Conservation (phyloP, 2,113 vertebrate genomes). For the Cathartes aura region DNA sequence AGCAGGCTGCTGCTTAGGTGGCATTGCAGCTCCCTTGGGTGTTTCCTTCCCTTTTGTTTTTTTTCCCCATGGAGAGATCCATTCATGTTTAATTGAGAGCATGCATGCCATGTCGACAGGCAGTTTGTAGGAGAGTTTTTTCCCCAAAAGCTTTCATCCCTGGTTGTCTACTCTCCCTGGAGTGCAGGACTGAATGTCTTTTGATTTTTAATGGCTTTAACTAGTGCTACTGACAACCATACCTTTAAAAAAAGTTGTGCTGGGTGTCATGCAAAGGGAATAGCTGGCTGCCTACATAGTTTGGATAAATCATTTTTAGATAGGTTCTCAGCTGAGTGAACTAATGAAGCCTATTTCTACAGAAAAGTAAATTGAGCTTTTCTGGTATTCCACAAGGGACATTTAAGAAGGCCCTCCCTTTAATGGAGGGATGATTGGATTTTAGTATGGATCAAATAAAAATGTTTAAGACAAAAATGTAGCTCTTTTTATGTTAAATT, state of each 20-base stretch:
- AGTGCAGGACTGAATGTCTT: not conserved
- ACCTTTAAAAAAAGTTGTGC: not conserved
- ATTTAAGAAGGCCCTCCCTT: not conserved
- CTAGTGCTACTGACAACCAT: not conserved
- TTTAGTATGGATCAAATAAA: not conserved
- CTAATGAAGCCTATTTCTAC: not conserved
- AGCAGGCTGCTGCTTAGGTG: not conserved
- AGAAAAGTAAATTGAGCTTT: not conserved
- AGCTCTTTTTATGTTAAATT: not conserved
- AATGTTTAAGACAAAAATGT: not conserved
- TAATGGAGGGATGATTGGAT: not conserved
- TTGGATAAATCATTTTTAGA: not conserved
- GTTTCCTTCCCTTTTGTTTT: not conserved
- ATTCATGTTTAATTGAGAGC: not conserved
- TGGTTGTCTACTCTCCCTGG: not conserved
- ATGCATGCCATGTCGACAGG: fast-evolving
- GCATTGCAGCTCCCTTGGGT: not conserved
- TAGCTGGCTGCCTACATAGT: not conserved
- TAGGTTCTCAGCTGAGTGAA: not conserved
- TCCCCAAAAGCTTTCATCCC: not conserved
- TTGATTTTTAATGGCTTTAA: not conserved
- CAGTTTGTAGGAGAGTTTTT: not conserved
- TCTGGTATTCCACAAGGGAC: not conserved
- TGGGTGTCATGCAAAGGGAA: not conserved
- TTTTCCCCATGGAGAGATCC: not conserved